phyloP scores from a whole-genome alignment of 2,113 vertebrate genomes.

The Thermophis baileyi region DNA sequence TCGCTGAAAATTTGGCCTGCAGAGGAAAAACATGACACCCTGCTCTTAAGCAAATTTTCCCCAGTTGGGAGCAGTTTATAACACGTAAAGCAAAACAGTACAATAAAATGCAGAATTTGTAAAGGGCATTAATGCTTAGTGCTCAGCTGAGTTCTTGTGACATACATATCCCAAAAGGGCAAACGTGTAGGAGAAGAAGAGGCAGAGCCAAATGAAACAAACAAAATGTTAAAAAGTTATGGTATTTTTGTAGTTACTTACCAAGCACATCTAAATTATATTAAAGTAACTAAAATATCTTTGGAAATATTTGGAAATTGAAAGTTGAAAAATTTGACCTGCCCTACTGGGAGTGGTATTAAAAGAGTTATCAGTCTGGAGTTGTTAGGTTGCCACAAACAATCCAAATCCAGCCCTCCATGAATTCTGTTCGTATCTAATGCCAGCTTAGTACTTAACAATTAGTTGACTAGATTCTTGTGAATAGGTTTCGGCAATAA shows the following conservation, averaged over 20 bases:
- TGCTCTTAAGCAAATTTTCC: not conserved
- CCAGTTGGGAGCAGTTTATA: not conserved
- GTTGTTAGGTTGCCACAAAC: not conserved
- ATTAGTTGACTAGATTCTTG: no score
- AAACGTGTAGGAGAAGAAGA: not conserved
- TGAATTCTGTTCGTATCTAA: not conserved
- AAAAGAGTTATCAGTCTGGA: not conserved
- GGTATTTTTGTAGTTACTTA: no score
- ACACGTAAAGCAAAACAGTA: not conserved
- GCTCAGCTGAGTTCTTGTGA: not conserved
- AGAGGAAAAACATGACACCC: not conserved
- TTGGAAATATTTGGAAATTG: no score
- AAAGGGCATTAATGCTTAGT: not conserved
- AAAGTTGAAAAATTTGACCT: no score
- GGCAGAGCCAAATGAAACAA: not conserved
- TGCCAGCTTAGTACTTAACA: no score
- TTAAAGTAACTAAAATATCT: no score
- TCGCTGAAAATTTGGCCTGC: not conserved
- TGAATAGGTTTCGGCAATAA: no score
- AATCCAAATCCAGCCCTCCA: not conserved
- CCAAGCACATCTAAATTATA: no score
- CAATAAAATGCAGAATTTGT: not conserved
- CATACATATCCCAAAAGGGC: not conserved
- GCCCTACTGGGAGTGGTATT: not conserved
- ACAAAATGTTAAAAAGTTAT: no score